These are phyloP conservation scores for Volucella zonaria DNA, from an alignment of 2,888 invertebrate species.

Conservation along the genomic window DNA sequence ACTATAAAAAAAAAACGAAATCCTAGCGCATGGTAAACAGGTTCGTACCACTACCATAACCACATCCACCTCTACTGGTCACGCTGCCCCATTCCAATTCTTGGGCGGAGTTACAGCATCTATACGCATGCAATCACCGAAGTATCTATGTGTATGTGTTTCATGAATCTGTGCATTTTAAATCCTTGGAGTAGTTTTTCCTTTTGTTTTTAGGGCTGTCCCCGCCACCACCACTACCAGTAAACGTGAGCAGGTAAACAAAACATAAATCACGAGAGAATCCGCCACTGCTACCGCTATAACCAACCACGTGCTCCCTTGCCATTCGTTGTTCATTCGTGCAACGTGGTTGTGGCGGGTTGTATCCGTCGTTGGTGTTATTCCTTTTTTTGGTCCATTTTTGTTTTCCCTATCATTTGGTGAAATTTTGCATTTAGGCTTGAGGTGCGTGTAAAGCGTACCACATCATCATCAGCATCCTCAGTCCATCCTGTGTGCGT, in stretches of 20 bases:
- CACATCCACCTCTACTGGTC: constrained; percentile 42
- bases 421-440: constrained; percentile 57
- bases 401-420: constrained; percentile 2
- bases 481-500: constrained; percentile 57
- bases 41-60: constrained; percentile 55
- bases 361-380: constrained; percentile 75
- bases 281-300: constrained; percentile 55
- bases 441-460: constrained; percentile 52
- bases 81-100: constrained; percentile 42
- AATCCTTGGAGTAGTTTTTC: constrained; percentile 53
- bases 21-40: constrained; percentile 71
- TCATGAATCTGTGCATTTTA: constrained; percentile 23
- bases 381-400: constrained; percentile 79
- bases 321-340: constrained; percentile 72
- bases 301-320: constrained; percentile 71
- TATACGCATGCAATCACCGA: neutral
- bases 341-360: constrained; percentile 76
- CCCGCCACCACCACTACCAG: constrained; percentile 73
- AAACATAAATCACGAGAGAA: constrained; percentile 79
- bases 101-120: constrained; percentile 68
- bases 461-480: constrained; percentile 36
- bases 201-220: constrained; percentile 71
- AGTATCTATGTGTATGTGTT: neutral
- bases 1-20: constrained; percentile 13
- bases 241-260: constrained; percentile 79